phyloP scores from a whole-genome alignment of 1,140 invertebrate genomes.

The Drosophila tropicalis region DNA sequence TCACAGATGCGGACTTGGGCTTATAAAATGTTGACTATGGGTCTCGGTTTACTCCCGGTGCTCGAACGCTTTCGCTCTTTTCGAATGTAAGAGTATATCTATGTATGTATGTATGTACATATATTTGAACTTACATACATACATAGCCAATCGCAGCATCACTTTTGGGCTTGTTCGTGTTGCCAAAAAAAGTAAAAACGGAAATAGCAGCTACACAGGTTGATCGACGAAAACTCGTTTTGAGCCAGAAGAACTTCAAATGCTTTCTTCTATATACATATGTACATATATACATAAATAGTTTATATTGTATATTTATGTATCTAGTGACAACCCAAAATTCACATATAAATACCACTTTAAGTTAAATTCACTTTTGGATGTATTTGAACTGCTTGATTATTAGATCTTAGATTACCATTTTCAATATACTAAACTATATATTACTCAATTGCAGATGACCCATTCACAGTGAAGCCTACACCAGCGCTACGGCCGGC shows the following conservation, averaged over 20 bases:
- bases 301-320: too few relatives aligned
- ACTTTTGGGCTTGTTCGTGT: conserved; percentile 8
- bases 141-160: conserved; percentile 5
- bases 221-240: conserved; percentile 10
- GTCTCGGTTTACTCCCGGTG: not conserved
- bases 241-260: not conserved
- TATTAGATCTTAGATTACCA: not conserved
- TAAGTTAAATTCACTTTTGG: too few relatives aligned
- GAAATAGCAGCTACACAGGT: conserved; percentile 1
- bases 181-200: conserved; percentile 16
- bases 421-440: not conserved
- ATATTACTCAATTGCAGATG: conserved; percentile 52
- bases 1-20: not conserved
- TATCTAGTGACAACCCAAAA: not conserved
- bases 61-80: conserved; percentile 14
- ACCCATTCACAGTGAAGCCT: conserved; percentile 52
- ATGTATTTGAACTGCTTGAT: too few relatives aligned
- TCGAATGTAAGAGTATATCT: not conserved
- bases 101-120: not conserved
- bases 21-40: not conserved
- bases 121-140: not conserved
- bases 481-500: conserved; percentile 57
- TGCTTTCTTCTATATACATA: not conserved
- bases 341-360: not conserved
- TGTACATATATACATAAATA: not conserved